Base-by-base conservation (phyloP, 2,888 invertebrate genomes). In the Euphydryas editha region DNA sequence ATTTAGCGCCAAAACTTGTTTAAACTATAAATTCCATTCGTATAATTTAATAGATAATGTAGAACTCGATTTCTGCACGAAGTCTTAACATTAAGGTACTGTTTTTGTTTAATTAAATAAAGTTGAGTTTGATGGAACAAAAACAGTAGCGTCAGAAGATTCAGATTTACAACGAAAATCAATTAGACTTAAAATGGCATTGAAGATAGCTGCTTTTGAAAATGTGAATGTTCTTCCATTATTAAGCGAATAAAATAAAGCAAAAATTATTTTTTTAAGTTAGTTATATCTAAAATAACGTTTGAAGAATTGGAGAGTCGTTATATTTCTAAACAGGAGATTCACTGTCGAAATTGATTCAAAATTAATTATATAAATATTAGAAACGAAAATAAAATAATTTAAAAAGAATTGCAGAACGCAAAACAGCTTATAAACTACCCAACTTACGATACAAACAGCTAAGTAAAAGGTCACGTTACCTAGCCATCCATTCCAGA, bases 401-500 rank as follows among this genome's bases (percentile, higher is more conserved):
- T 24, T n/a, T 13, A 10, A 51, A 13, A 54, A 30, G 36, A 17
- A 54, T 54, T 36, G 42, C 57, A 20, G 42, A 57, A 42, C 15
- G 37, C 20, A 15, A 21, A 39, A 56, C 30, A 36, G n/a, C 18
- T 17, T 21, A 62, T 30, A 42, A n/a, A 49, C 42, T 57, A 57
- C 51, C 20, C 13, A 58, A 64, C 7, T 51, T 20, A 51, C 47
- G 15, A 47, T 8, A 15, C n/a, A 57, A 62, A 57, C 49, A 51
- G 49, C 49, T 24, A 20, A 60, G 62, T 51, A 37, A 49, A 63
- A 55, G 47, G 37, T 44, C 47, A 47, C 57, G 11, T 72, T 78
- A 78, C 78, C 78, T 78, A 76, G 78, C 78, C 78, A 78, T 78
- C 77, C 78, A 78, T 78, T 73, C 76, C 77, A 76, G 74, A 66